phyloP scores from a whole-genome alignment of 2,113 vertebrate species.

The Bucco capensis region DNA sequence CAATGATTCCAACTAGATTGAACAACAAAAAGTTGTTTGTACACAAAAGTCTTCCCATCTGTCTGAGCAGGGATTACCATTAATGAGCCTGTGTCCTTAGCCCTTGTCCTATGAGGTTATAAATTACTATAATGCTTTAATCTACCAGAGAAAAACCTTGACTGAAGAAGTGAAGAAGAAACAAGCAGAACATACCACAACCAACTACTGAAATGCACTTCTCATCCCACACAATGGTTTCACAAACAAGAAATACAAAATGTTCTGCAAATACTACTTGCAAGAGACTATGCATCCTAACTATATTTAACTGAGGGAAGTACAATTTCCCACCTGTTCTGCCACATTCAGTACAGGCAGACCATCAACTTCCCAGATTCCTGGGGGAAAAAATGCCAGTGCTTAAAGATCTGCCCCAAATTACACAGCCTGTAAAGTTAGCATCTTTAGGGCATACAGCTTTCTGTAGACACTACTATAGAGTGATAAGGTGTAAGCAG shows the following conservation, averaged over 20 bases:
- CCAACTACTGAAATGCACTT: not conserved
- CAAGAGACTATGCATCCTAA: not conserved
- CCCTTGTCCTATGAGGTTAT: not conserved
- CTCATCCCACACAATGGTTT: not conserved
- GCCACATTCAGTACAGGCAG: not conserved
- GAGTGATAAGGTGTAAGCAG: not conserved
- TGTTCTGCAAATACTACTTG: not conserved
- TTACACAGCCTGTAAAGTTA: accelerated
- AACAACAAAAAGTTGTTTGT: conserved; percentile 25
- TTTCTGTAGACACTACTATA: not conserved
- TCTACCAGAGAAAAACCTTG: not conserved
- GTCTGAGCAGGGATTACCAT: conserved; percentile 41
- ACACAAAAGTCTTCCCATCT: conserved; percentile 17
- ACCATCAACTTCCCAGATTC: not conserved
- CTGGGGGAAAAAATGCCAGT: accelerated
- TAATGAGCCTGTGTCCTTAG: conserved; percentile 21
- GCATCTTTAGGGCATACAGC: not conserved
- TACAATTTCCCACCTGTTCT: not conserved
- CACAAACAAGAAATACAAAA: not conserved
- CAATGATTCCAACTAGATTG: not conserved
- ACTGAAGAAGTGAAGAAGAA: not conserved
- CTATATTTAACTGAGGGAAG: not conserved
- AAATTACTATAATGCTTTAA: conserved; percentile 40
- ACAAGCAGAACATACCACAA: not conserved
- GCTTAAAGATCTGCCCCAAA: not conserved